A percentile compares a stretch with the other conserved stretches of the same genome.
phyloP scores from a whole-genome alignment of 2,888 invertebrate genomes.

The Rhaphigaster nebulosa region DNA sequence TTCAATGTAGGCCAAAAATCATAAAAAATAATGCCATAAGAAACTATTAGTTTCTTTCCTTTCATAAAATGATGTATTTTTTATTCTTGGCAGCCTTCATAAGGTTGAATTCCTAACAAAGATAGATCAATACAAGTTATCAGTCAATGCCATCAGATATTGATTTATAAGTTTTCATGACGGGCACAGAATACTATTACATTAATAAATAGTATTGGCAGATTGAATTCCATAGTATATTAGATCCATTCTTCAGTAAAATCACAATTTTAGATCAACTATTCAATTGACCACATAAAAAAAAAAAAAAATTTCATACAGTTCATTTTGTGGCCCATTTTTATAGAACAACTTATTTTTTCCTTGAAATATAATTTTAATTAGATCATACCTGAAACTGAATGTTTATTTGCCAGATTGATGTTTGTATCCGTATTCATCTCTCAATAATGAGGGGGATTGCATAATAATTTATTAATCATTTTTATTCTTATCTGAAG shows the following conservation, averaged over 20 bases:
- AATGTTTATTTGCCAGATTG: background rate
- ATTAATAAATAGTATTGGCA: background rate
- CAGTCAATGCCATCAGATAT: slow-evolving; percentile 36
- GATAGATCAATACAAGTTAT: slow-evolving; percentile 5
- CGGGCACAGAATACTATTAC: background rate
- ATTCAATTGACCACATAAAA: background rate
- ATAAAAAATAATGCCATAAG: background rate
- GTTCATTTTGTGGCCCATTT: background rate
- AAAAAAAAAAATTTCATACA: background rate
- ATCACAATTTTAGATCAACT: background rate
- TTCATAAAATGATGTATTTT: background rate
- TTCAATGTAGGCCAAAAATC: background rate
- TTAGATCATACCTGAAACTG: background rate
- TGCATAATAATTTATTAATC: background rate
- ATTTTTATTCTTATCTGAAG: no score
- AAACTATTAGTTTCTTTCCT: background rate
- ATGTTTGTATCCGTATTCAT: background rate
- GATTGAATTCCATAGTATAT: background rate
- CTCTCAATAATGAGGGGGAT: background rate
- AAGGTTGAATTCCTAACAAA: slow-evolving; percentile 18
- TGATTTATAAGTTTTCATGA: background rate
- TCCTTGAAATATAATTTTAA: background rate
- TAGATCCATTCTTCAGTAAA: background rate
- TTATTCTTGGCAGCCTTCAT: background rate
- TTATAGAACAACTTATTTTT: background rate